These are phyloP conservation scores for Machimus atricapillus DNA, from an alignment of 2,888 invertebrate genomes.

Conservation along the genomic window DNA sequence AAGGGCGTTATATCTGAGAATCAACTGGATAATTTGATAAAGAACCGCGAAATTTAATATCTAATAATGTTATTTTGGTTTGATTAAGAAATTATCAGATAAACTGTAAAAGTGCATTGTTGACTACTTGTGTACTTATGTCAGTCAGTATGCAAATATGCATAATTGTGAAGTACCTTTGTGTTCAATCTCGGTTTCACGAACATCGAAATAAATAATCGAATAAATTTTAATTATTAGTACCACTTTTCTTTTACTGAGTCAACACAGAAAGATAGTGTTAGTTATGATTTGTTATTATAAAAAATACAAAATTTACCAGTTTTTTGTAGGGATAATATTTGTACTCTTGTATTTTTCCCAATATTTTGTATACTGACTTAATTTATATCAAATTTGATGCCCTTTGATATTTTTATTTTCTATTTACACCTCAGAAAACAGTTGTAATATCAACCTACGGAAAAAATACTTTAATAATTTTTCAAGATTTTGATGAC, in stretches of 20 bases:
- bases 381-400: too few species aligned
- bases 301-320: background rate
- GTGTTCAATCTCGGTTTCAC: background rate
- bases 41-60: background rate
- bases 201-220: background rate
- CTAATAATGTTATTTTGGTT: background rate
- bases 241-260: background rate
- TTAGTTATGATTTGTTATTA: background rate
- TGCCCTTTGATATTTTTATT: too few species aligned
- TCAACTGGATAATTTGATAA: conserved; percentile 6
- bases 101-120: background rate
- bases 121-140: background rate
- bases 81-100: background rate
- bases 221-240: background rate
- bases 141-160: background rate
- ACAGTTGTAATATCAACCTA: too few species aligned
- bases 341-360: too few species aligned
- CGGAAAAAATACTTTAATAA: background rate
- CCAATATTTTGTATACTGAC: too few species aligned
- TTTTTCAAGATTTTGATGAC: background rate
- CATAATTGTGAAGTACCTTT: background rate
- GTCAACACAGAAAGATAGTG: background rate
- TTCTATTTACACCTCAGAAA: too few species aligned
- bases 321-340: too few species aligned
- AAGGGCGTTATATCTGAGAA: background rate